Conservation (phyloP, 2,113 vertebrate genomes). For the Calonectris borealis region DNA sequence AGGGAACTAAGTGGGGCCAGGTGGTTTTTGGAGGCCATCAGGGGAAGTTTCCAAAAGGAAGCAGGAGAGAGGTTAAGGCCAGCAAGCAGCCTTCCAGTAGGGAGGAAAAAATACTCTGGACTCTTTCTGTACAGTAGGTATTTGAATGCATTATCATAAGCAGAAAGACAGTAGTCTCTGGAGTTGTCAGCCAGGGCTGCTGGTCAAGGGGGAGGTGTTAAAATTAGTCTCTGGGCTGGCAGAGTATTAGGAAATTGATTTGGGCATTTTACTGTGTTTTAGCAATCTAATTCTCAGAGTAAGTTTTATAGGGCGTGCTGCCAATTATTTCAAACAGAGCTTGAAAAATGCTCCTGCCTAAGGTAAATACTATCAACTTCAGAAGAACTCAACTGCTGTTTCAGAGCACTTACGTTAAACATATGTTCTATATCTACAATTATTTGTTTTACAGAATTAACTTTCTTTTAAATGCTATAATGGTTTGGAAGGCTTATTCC, state of each 20-base stretch:
- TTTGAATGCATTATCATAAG: rapidly evolving
- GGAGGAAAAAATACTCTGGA: not conserved
- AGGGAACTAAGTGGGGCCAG: rapidly evolving
- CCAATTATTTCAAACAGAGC: not conserved
- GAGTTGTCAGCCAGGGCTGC: not conserved
- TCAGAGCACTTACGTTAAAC: not conserved
- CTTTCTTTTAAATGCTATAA: not conserved
- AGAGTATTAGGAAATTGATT: not conserved
- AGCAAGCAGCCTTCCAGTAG: not conserved
- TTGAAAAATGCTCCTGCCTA: not conserved
- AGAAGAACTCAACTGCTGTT: not conserved
- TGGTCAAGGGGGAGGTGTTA: not conserved
- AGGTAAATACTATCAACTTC: not conserved
- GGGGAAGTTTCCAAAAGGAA: not conserved
- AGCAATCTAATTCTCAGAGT: not conserved
- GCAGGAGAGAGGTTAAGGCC: not conserved
- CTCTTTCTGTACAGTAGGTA: not conserved
- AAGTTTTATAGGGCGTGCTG: not conserved
- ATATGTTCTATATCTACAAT: not conserved
- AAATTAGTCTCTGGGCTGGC: not conserved
- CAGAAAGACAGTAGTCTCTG: not conserved
- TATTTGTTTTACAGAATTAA: not conserved
- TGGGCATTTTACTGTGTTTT: not conserved
- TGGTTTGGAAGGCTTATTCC: not conserved
- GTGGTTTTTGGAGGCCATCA: not conserved